A percentile compares a stretch with the other conserved stretches of the same genome.
phyloP scores from a whole-genome alignment of 2,113 vertebrate genomes.

The Engraulis encrasicolus region DNA sequence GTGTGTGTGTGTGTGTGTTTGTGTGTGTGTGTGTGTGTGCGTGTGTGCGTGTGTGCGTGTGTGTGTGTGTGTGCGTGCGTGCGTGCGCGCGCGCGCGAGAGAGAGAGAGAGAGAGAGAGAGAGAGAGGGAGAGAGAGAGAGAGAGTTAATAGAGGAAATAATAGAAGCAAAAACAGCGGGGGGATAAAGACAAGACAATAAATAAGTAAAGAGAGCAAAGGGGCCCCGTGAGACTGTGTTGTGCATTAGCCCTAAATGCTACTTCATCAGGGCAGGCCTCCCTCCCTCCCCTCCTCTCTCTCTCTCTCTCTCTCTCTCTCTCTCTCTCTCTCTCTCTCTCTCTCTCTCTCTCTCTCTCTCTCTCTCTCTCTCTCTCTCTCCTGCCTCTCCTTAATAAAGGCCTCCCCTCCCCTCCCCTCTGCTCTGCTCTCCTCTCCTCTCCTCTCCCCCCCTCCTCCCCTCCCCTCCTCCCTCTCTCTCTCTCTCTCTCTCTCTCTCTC shows the following conservation, averaged over 20 bases:
- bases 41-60: no score
- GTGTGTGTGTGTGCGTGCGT: no score
- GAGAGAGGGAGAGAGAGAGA: slow-evolving; percentile 51
- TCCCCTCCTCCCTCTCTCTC: no score
- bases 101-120: slow-evolving; percentile 22
- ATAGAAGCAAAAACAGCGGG: slow-evolving; percentile 45
- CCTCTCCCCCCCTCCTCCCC: no score
- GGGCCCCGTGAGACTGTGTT: not conserved
- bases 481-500: not conserved
- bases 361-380: not conserved
- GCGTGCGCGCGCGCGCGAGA: no score
- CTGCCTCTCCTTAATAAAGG: no score
- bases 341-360: not conserved
- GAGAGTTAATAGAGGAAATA: slow-evolving; percentile 60
- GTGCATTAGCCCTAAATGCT: not conserved
- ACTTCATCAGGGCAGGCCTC: not conserved
- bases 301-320: not conserved
- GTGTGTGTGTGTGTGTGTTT: no score
- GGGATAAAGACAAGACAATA: slow-evolving; percentile 24
- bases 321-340: not conserved
- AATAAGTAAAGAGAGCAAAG: not conserved
- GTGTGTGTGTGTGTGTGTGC: no score
- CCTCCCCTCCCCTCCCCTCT: no score
- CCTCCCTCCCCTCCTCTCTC: not conserved
- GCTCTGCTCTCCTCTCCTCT: no score